Evolutionary conservation across 92 coral and sea anemone genomes (phyloP).

Genomic region (Pocillopora grandis): DNA sequence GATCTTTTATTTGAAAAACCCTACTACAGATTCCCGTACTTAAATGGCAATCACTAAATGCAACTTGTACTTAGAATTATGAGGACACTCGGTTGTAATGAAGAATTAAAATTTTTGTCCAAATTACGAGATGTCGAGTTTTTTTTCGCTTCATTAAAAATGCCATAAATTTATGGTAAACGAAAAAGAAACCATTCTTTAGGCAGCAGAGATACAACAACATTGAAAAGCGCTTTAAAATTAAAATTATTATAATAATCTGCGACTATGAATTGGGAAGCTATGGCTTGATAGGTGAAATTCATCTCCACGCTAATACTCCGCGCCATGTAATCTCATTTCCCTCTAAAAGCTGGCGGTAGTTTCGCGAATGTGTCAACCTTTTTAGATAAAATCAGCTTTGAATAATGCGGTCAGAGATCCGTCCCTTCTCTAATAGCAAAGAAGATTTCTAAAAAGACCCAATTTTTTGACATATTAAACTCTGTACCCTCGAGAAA

Average conservation of each 20-base stretch:
- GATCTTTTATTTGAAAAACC: background rate
- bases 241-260: background rate
- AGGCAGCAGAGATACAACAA: background rate
- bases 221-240: background rate
- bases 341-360: too few species aligned
- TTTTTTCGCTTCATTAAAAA: background rate
- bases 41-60: background rate
- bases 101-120: conserved; percentile 16
- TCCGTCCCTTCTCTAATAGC: background rate
- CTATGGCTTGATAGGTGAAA: background rate
- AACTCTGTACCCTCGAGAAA: background rate
- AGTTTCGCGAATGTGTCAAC: background rate
- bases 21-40: background rate
- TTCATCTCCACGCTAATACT: background rate
- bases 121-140: background rate
- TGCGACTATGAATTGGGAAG: background rate
- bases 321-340: too few species aligned
- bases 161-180: background rate
- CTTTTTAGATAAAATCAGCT: background rate
- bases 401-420: background rate
- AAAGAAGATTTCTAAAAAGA: background rate
- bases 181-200: background rate
- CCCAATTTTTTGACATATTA: background rate
- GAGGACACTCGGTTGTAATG: conserved; percentile 12
- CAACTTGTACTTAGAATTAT: background rate